Evolutionary conservation across 2,888 invertebrate genomes (phyloP), one percentile per base, ranked within the genome.

Genomic region (Orthonevra nobilis): DNA sequence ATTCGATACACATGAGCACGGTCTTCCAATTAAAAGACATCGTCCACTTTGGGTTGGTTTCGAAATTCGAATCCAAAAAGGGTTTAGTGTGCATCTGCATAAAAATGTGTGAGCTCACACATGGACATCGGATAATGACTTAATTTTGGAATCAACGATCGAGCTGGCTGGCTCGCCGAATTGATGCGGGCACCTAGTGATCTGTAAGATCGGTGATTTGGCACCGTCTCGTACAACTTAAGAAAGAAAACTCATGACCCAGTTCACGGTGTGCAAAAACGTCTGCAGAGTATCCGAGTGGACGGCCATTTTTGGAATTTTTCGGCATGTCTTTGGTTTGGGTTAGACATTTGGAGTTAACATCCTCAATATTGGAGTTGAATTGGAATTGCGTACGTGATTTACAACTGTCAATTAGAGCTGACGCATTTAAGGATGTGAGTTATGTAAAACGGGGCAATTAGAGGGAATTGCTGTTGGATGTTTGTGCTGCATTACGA

Each of bases 391-490:
- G 56, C 46, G 54, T 19, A 38, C 48, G 61, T 79, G 73, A 79
- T 73, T 79, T 68, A 79, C 79, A 79, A 79, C 73, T 79, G 79
- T 73, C 79, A 79, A 79, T 79, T 79, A 79, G 79, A 61, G 66
- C 30, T 61, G 73, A 56, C 54, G 61, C 46, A 44, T 60, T 66
- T 38, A 79, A 73, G 79, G 79, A 79, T 68, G 36, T 73, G 48
- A 66, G 60, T 32, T 32, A 66, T 73, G 61, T 61, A 54, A 61
- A 48, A 28, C 38, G 46, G 61, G 48, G 79, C 73, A 79, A 79
- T 79, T 79, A 79, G 66, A 66, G 19, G 66, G 79, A 79, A 73
- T 64, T 66, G 30, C 38, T 73, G 73, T 61, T 50, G n/a, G 50
- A 44, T 38, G 63, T 23, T 36, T 46, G 38, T 14, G 38, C 26